phyloP scores from a whole-genome alignment of 2,888 invertebrate species.

The Archips xylosteana region DNA sequence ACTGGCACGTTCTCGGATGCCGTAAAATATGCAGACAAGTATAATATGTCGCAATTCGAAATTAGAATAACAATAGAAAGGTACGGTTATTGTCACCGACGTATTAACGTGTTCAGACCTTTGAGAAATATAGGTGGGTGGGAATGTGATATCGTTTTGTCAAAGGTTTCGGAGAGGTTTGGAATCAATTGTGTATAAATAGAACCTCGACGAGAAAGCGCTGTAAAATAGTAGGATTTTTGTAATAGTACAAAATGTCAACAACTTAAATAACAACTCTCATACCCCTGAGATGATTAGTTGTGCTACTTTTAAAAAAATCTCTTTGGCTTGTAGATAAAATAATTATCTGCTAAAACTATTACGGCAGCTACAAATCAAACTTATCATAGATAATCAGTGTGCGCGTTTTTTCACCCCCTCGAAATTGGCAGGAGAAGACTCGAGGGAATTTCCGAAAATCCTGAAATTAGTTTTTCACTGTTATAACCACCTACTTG shows the following conservation, averaged over 20 bases:
- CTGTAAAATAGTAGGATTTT: neutral
- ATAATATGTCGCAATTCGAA: slow-evolving; percentile 14
- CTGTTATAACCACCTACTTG: too few relatives aligned
- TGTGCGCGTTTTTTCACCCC: too few relatives aligned
- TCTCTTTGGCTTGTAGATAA: too few relatives aligned
- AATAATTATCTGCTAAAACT: too few relatives aligned
- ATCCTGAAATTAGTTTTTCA: too few relatives aligned
- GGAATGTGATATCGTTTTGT: neutral
- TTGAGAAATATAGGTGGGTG: slow-evolving; percentile 3
- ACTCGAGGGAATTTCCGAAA: too few relatives aligned
- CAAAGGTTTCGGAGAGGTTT: neutral
- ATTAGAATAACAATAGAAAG: slow-evolving; percentile 31
- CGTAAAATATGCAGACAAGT: slow-evolving; percentile 10
- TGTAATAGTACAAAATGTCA: neutral
- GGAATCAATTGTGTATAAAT: neutral
- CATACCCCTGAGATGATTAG: too few relatives aligned
- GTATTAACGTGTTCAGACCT: slow-evolving; percentile 25
- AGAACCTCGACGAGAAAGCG: neutral
- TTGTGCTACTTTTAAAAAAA: too few relatives aligned
- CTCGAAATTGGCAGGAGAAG: too few relatives aligned
- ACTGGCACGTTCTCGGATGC: neutral
- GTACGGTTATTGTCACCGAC: slow-evolving; percentile 20
- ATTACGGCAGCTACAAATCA: too few relatives aligned
- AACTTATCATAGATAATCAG: too few relatives aligned
- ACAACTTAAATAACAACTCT: too few relatives aligned